A percentile compares a stretch with the other conserved stretches of the same genome.
Conservation (phyloP, 2,113 vertebrate genomes). For the Ameiurus melas region DNA sequence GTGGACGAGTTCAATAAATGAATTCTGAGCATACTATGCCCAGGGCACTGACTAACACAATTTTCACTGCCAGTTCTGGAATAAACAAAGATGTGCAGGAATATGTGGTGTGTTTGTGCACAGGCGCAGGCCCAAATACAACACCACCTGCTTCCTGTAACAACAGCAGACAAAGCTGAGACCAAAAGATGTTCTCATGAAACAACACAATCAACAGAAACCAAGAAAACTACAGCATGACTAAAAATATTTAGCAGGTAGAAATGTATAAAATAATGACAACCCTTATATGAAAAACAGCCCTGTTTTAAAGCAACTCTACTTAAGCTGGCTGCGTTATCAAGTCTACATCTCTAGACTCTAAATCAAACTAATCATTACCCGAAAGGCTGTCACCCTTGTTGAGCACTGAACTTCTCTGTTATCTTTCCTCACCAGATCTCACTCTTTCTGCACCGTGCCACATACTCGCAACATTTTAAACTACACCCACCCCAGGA, state of each 20-base stretch:
- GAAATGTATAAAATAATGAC: background rate
- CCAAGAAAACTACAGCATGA: background rate
- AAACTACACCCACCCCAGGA: background rate
- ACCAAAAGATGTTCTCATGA: background rate
- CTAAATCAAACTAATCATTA: constrained; percentile 17
- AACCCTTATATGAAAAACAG: background rate
- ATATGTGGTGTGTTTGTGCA: background rate
- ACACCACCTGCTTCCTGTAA: background rate
- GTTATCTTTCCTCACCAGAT: constrained; percentile 29
- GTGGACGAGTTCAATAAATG: background rate
- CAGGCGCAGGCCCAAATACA: background rate
- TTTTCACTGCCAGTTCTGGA: background rate
- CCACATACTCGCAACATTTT: background rate
- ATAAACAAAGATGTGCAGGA: constrained; percentile 8
- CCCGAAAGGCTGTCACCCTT: constrained; percentile 4
- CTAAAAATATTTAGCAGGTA: background rate
- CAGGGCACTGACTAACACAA: background rate
- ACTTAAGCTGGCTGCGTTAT: constrained; percentile 1
- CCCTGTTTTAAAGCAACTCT: too few relatives aligned
- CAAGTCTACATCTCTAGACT: constrained; percentile 23
- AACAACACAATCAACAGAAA: background rate
- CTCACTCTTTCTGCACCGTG: background rate
- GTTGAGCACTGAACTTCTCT: background rate
- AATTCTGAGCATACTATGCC: background rate
- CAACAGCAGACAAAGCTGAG: background rate